Percentiles rank a stretch among this genome's conserved stretches.
Conservation (phyloP, 2,888 invertebrate species). For the Ichneumoninae sp. region DNA sequence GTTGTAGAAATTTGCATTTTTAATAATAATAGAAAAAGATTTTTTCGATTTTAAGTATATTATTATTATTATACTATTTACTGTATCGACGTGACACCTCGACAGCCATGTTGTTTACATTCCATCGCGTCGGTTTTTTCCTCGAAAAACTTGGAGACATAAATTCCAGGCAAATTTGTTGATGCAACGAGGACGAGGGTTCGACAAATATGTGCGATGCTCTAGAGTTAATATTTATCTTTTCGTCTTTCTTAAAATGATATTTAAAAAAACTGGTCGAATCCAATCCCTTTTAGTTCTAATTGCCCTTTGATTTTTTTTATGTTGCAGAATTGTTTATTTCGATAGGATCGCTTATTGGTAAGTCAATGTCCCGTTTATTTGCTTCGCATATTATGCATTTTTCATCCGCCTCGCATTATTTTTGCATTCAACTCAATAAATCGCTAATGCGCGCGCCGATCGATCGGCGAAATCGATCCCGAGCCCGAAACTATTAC, state of each 20-base stretch:
- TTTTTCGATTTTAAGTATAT: no score
- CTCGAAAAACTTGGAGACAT: no score
- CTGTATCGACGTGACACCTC: no score
- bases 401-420: neutral
- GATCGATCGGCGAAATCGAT: neutral
- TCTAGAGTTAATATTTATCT: neutral
- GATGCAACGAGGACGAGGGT: neutral
- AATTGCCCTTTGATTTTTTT: slow-evolving; percentile 44
- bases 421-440: neutral
- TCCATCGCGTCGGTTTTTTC: no score
- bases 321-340: slow-evolving; percentile 62
- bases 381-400: neutral
- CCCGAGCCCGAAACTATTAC: neutral
- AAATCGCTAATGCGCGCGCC: neutral
- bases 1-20: no score
- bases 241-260: neutral
- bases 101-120: no score
- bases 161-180: neutral
- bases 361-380: slow-evolving; percentile 48
- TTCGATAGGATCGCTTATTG: slow-evolving; percentile 45
- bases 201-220: neutral
- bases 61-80: no score
- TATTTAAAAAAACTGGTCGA: neutral
- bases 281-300: slow-evolving; percentile 19
- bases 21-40: no score